Evolutionary conservation across 1,140 invertebrate genomes (phyloP), one percentile per base, ranked within the genome.

Genomic region (Pteromalus puparum): DNA sequence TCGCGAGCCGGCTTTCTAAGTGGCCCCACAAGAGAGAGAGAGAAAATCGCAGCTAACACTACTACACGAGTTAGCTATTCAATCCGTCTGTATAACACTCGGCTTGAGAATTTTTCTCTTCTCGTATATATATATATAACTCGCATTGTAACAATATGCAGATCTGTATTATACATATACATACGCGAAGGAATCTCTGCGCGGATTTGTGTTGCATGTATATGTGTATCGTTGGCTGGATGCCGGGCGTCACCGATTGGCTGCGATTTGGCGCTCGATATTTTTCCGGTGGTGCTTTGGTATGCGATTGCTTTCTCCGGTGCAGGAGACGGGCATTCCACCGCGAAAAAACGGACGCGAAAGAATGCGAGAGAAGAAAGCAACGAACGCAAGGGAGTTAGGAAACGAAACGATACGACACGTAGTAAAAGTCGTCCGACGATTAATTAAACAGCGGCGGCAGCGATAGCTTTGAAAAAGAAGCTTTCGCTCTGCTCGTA

Each of bases 1-100:
- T 68, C 53, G 34, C 81, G 48, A 77, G 28, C 53, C 24, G 73
- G 61, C 73, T 82, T 67, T 53, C 81, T 74, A 73, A 81, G 79
- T 81, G 79, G 68, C 81, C 53, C 42, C 9, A 70, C 0, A 65
- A n/a, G 15, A 65, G n/a, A 65, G 12, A 65, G 61, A 65, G 21
- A 61, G 53, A 61, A 21, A 61, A 61, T 61, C 18, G 53, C 53
- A 6, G 21, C 5, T 61, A n/a, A 2, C n/a, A 61, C 18, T 61
- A 61, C 18, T 61, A 61, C 53, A 61, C 18, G 18, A 61, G 53
- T 5, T 5, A 61, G 53, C 53, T 61, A 61, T 61, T 61, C 53
- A 61, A 61, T 61, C 18, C 53, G 4, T 18, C 18, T 21, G 21
- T 18, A 48, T 46, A 46, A 13, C 46, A 12, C 18, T n/a, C 53